phyloP scores from a whole-genome alignment of 1,140 invertebrate genomes.

The Bombus cullumanus region DNA sequence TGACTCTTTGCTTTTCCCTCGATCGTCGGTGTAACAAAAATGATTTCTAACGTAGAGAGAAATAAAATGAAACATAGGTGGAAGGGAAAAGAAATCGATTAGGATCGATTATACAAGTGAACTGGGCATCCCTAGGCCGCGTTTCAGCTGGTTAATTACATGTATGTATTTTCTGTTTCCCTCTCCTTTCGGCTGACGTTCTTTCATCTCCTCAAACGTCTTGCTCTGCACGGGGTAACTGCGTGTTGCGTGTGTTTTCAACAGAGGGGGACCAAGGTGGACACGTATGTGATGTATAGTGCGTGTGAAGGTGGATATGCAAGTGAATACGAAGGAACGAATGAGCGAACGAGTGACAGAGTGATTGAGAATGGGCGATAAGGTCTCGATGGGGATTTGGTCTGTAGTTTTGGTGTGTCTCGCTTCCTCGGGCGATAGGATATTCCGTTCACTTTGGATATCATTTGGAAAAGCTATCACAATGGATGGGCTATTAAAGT shows the following conservation, averaged over 20 bases:
- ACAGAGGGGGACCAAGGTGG: not conserved
- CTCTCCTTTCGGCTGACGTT: slow-evolving; percentile 48
- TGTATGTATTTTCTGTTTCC: slow-evolving; percentile 27
- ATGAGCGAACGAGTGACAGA: slow-evolving; percentile 64
- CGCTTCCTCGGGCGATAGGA: slow-evolving; percentile 39
- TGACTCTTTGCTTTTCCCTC: not conserved
- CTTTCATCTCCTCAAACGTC: slow-evolving; percentile 51
- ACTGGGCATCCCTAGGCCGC: slow-evolving; percentile 66
- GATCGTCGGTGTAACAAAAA: not conserved
- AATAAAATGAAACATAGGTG: not conserved
- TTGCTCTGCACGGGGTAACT: slow-evolving; percentile 41
- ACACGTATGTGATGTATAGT: slow-evolving; percentile 59
- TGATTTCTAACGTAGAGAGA: not conserved
- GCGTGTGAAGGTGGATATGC: slow-evolving; percentile 63
- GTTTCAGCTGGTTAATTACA: slow-evolving; percentile 47
- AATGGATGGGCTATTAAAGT: slow-evolving; percentile 58
- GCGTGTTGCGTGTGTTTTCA: slow-evolving; percentile 56
- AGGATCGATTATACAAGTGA: slow-evolving; percentile 60
- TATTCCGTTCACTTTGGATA: slow-evolving; percentile 43
- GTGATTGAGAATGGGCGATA: slow-evolving; percentile 51
- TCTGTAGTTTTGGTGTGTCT: slow-evolving; percentile 41
- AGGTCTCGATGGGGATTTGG: not conserved
- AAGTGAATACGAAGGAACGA: slow-evolving; percentile 55
- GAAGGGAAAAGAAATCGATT: slow-evolving; percentile 23
- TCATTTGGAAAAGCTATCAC: slow-evolving; percentile 60